phyloP scores from a whole-genome alignment of 2,113 vertebrate species.

The Cichladusa arquata region DNA sequence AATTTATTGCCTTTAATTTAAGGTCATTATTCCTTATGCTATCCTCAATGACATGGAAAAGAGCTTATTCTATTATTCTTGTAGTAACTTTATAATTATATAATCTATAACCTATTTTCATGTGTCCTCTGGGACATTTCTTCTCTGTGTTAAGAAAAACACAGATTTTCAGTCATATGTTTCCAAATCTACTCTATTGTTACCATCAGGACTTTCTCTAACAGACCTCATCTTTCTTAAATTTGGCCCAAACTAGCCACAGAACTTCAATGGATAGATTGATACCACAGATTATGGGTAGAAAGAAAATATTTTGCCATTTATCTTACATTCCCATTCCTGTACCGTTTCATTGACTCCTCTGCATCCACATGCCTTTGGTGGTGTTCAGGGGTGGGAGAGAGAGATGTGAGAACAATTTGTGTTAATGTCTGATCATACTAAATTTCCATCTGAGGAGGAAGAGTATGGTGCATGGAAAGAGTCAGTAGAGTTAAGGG shows the following conservation, averaged over 20 bases:
- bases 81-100: neutral
- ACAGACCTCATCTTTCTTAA: neutral
- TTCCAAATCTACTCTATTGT: neutral
- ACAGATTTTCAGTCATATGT: neutral
- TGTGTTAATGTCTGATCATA: neutral
- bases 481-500: neutral
- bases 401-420: neutral
- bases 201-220: neutral
- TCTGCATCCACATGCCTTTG: accelerated
- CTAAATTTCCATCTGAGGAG: neutral
- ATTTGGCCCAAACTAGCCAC: neutral
- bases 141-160: neutral
- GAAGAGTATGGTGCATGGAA: neutral
- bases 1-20: neutral
- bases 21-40: neutral
- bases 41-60: neutral
- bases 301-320: neutral
- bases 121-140: neutral
- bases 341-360: neutral
- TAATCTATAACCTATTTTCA: neutral
- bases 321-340: neutral
- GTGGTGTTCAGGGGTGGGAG: neutral
- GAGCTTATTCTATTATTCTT: neutral
- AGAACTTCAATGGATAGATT: neutral
- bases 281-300: neutral